Evolutionary conservation across 2,888 invertebrate species (phyloP).

Genomic region (Tiphia femorata): DNA sequence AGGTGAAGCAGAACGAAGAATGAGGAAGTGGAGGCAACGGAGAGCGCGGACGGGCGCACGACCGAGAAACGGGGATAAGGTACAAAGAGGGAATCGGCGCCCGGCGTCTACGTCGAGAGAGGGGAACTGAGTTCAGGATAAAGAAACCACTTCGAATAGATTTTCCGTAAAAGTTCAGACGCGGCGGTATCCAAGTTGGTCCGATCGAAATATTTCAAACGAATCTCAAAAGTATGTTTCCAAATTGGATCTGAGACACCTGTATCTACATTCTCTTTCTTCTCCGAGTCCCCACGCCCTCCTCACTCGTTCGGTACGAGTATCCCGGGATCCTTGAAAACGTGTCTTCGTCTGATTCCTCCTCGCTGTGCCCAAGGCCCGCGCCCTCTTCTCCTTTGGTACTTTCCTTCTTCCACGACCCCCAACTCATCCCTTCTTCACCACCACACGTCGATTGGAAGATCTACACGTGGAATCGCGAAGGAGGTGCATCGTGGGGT

Average conservation of each 20-base stretch:
- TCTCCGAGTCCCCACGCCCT: conserved; percentile 4
- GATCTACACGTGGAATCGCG: conserved; percentile 18
- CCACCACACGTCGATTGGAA: too few species aligned
- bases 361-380: background rate
- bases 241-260: conserved; percentile 32
- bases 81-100: background rate
- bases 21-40: background rate
- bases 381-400: too few species aligned
- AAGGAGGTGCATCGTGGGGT: conserved; percentile 16
- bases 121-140: background rate
- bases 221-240: conserved; percentile 16
- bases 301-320: conserved; percentile 6
- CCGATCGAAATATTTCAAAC: conserved; percentile 6
- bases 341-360: conserved; percentile 15
- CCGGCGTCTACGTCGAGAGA: background rate
- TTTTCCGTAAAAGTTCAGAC: conserved; percentile 12
- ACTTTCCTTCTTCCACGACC: background rate
- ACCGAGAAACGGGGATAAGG: background rate
- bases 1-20: too few species aligned
- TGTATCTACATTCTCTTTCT: conserved; percentile 21
- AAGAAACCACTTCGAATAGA: background rate
- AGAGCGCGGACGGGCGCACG: too few species aligned
- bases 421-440: background rate
- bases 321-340: conserved; percentile 17
- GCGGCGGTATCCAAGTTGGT: background rate